Evolutionary conservation across 2,113 vertebrate genomes (phyloP).

Genomic region (Cheirogaleus medius): DNA sequence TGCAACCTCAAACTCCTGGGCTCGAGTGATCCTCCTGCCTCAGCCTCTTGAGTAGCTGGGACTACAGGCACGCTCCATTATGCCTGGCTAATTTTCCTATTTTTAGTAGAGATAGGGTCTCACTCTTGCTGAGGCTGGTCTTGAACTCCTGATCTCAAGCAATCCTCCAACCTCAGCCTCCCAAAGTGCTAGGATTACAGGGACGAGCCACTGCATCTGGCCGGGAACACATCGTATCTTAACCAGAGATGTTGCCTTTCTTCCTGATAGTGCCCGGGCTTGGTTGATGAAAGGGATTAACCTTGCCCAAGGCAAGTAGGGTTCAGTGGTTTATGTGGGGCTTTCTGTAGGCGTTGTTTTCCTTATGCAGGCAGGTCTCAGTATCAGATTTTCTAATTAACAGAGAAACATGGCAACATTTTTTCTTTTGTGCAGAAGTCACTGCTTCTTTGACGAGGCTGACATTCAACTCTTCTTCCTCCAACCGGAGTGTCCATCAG

Average conservation of each 20-base stretch:
- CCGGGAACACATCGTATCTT: neutral
- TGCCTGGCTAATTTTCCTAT: too few relatives aligned
- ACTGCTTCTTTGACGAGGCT: slow-evolving; percentile 17
- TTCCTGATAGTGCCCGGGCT: neutral
- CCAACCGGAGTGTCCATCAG: neutral
- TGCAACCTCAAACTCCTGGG: too few relatives aligned
- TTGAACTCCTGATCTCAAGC: too few relatives aligned
- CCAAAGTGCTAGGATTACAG: too few relatives aligned
- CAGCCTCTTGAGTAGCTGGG: too few relatives aligned
- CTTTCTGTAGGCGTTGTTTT: neutral
- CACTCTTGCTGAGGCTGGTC: too few relatives aligned
- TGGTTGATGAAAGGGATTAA: neutral
- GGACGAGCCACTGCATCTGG: too few relatives aligned
- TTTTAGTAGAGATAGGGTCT: too few relatives aligned
- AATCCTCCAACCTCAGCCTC: too few relatives aligned
- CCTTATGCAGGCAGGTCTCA: neutral
- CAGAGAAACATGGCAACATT: neutral
- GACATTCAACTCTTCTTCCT: neutral
- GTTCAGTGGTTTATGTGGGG: neutral
- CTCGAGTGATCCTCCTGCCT: too few relatives aligned
- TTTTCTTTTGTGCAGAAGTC: neutral
- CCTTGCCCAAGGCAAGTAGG: neutral
- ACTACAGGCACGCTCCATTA: too few relatives aligned
- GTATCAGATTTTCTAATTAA: neutral
- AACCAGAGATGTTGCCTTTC: neutral